Evolutionary conservation across 2,797 vertebrate species (phyloP).

Genomic region (Eulemur rubriventer): DNA sequence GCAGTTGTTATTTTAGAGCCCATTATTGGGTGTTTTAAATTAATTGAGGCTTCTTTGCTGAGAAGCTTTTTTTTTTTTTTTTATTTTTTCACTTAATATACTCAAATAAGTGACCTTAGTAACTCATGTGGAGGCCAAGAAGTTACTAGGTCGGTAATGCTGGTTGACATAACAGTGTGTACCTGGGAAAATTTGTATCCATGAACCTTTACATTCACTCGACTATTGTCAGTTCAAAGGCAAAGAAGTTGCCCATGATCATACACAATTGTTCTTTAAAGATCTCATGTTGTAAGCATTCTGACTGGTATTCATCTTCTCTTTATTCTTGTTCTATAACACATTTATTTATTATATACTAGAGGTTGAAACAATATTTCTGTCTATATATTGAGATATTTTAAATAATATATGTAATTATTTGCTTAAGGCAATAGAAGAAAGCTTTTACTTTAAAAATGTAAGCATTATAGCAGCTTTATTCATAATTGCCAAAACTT

Average conservation of each 20-base stretch:
- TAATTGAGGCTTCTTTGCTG: constrained; percentile 72
- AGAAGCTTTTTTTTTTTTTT: constrained; percentile 23
- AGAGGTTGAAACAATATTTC: constrained; percentile 63
- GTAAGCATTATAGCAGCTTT: background rate
- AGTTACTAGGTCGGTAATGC: constrained; percentile 54
- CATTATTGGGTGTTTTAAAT: constrained; percentile 81
- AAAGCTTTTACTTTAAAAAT: constrained; percentile 52
- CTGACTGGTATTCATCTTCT: constrained; percentile 61
- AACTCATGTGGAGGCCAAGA: constrained; percentile 61
- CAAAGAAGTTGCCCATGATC: constrained; percentile 67
- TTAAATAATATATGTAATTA: constrained; percentile 36
- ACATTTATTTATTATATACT: constrained; percentile 64
- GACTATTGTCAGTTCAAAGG: constrained; percentile 72
- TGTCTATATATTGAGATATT: constrained; percentile 68
- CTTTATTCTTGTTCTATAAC: constrained; percentile 71
- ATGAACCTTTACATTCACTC: constrained; percentile 69
- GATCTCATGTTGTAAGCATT: constrained; percentile 69
- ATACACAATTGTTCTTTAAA: constrained; percentile 73
- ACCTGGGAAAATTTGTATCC: constrained; percentile 34
- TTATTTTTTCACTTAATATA: constrained; percentile 53
- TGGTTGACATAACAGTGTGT: constrained; percentile 18
- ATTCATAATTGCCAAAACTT: background rate
- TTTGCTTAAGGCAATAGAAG: constrained; percentile 50
- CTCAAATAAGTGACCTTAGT: constrained; percentile 74
- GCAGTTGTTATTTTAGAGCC: constrained; percentile 80